Base-by-base conservation (phyloP, 2,797 vertebrate genomes). In the Corythornis leucogaster region DNA sequence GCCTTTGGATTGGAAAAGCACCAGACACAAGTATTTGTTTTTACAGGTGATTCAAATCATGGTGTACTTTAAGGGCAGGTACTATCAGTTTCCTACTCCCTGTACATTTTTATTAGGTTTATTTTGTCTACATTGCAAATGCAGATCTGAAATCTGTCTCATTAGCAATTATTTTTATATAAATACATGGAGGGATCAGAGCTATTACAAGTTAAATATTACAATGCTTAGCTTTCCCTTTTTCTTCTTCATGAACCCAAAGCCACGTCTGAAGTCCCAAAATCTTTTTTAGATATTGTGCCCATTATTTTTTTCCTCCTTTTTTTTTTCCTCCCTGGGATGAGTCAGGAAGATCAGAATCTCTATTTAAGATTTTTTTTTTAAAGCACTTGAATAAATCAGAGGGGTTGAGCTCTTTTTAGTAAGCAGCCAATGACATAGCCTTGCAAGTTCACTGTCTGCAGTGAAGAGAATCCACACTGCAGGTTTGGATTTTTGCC, bases 401-500 rank as follows among this genome's bases (percentile, higher is more conserved):
- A 51, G 31, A 87, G 30, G 48, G 77, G 33, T 79, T 92, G 80
- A 58, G 57, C 46, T 77, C 57, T 86, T 61, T 80, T 79, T 43
- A 77, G 46, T 24, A 62, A 61, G 71, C 75, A 93, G 90, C 74
- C 71, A 85, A 12, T 70, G 70, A 81, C 0, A 5, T 64, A 89
- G 89, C 63, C 55, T 22, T 80, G 62, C 51, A 84, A 86, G 61
- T 62, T 30, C 77, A 62, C 5, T 82, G 85, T 80, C 85, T 80
- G 75, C 95, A 95, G 59, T 70, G 64, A 87, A 90, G 55, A 92
- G 79, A 91, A 85, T 78, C 54, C 79, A 92, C 82, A 75, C 0
- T 94, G 92, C 93, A 94, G 90, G 71, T 78, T 12, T 96, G 92
- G 93, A 90, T 59, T 86, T 89, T 42, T 94, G 94, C 93, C 95